Conservation (phyloP, 2,797 vertebrate genomes). For the Intellagama lesueurii region DNA sequence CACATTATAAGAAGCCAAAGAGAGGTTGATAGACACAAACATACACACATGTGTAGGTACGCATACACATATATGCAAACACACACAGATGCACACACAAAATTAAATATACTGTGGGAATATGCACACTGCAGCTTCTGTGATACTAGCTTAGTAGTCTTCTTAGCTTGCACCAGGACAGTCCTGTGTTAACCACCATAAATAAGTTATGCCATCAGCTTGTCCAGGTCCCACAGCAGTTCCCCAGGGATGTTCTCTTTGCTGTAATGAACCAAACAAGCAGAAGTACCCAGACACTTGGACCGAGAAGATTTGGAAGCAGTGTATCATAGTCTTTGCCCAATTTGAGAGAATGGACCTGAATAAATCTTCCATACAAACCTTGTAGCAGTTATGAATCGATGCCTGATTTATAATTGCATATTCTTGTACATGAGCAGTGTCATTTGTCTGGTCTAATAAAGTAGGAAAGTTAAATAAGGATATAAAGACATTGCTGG, state of each 20-base stretch:
- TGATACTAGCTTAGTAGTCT: background rate
- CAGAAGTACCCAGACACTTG: background rate
- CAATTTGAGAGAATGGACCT: background rate
- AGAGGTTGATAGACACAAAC: no score
- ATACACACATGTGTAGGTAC: no score
- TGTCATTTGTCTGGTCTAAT: background rate
- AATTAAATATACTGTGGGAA: background rate
- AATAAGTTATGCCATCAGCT: background rate
- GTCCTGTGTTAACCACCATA: background rate
- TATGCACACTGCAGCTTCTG: background rate
- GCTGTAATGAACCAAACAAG: background rate
- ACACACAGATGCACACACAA: background rate
- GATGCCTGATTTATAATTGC: background rate
- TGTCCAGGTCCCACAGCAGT: background rate
- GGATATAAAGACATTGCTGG: slow-evolving; percentile 4
- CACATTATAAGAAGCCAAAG: no score
- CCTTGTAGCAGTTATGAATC: background rate
- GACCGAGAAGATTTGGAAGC: no score
- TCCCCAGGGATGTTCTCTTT: no score
- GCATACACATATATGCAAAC: no score
- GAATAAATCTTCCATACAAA: background rate
- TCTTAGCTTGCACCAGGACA: background rate
- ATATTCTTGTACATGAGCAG: background rate
- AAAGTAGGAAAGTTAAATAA: background rate
- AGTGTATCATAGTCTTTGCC: background rate